phyloP scores from a whole-genome alignment of 2,797 vertebrate species.

The Neopelma chrysocephalum region DNA sequence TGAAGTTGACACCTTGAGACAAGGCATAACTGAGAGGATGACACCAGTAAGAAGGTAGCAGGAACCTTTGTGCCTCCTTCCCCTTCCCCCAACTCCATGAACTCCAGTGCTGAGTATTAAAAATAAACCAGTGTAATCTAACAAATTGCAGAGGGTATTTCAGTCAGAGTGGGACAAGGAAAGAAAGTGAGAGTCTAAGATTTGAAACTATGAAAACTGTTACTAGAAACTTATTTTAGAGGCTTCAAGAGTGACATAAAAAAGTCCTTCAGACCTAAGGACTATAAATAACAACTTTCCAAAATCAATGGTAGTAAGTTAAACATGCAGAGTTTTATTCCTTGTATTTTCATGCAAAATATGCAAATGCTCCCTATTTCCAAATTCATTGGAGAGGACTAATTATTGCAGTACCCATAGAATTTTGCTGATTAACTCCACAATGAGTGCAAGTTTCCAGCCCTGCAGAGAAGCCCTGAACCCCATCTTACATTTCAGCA shows the following conservation, averaged over 20 bases:
- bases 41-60: background rate
- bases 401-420: background rate
- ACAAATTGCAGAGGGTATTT: background rate
- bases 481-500: background rate
- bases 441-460: background rate
- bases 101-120: background rate
- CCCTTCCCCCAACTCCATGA: background rate
- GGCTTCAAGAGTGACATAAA: background rate
- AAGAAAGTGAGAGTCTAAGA: background rate
- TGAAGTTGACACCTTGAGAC: background rate
- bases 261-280: background rate
- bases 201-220: background rate
- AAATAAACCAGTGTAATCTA: background rate
- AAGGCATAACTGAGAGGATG: background rate
- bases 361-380: background rate
- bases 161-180: background rate
- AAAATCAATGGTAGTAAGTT: background rate
- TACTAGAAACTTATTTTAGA: background rate
- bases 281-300: background rate
- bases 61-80: background rate
- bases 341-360: constrained; percentile 1
- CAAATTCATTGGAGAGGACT: background rate
- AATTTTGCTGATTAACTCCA: background rate
- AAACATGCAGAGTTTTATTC: background rate
- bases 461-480: background rate